Percentiles rank a stretch among this genome's conserved stretches.
Evolutionary conservation across 2,113 vertebrate species (phyloP).

Genomic region (Dryoscopus gambensis): DNA sequence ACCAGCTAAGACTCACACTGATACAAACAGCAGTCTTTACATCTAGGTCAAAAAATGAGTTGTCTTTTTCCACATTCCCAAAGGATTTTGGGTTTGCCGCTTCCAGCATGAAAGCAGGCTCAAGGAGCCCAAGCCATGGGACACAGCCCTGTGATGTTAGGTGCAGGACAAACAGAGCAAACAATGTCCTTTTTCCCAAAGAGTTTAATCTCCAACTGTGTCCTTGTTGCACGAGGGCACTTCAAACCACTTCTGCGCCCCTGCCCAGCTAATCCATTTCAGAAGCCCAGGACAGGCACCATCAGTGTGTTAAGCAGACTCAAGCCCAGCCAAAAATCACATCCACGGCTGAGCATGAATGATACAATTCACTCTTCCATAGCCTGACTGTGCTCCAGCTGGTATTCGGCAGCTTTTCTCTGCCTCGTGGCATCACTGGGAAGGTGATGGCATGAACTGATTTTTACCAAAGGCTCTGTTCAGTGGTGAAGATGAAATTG

Average conservation of each 20-base stretch:
- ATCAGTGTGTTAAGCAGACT: background rate
- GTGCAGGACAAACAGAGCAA: background rate
- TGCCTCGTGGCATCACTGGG: background rate
- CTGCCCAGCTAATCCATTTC: background rate
- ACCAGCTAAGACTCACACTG: background rate
- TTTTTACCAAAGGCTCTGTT: background rate
- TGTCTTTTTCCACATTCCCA: background rate
- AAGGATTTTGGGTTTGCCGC: background rate
- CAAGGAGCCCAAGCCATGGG: background rate
- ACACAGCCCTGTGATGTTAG: background rate
- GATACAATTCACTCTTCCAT: background rate
- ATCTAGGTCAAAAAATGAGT: background rate
- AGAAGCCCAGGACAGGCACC: background rate
- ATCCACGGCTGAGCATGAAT: background rate
- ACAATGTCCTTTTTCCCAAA: background rate
- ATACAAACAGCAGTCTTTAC: background rate
- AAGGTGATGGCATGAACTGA: background rate
- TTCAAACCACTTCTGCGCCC: background rate
- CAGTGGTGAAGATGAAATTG: background rate
- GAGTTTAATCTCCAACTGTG: background rate
- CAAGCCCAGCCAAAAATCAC: background rate
- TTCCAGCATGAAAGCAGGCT: background rate
- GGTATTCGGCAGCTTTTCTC: background rate
- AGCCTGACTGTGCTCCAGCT: background rate
- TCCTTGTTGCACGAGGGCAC: background rate